Base-by-base conservation (phyloP, 2,888 invertebrate genomes). In the Drosophila austrosaltans region DNA sequence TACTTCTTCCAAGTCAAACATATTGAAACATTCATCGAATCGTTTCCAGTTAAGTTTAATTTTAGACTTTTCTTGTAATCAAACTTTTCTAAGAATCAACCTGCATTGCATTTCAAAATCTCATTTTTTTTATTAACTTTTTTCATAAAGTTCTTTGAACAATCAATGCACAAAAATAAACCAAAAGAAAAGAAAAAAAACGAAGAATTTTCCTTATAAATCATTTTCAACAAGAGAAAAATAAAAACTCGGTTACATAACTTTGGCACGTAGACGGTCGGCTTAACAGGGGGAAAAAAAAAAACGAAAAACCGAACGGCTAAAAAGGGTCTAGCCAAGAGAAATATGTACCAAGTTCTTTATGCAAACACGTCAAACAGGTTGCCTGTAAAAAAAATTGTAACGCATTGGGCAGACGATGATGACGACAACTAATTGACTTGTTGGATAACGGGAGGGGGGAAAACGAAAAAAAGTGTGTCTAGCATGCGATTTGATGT, bases 381-480 rank as follows among this genome's bases (percentile, higher is more conserved):
- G 22, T 39, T 12, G 22, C 22, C 12, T 20, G 30, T 16, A 16
- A 16, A 16, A 16, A 20, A 36, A 58, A 36, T 62, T 60, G 66
- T 12, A 40, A 25, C 62, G 62, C 53, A 42, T 53, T 58, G 48
- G 25, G 8, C 44, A 48, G 44, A 48, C 44, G 44, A 22, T 10
- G 44, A 48, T 22, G 44, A 48, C 53, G 70, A 53, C 63, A 76
- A 72, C 64, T 74, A 73, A 70, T 64, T 79, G 85, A 70, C 77
- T 82, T 75, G 59, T 74, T 62, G 77, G 30, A 64, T 25, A 48
- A 48, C 22, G 20, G 8, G 22, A 20, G 28, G 28, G 28, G 28
- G 4, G 2, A 58, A 63, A 44, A 71, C 56, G 6, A 20, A 48
- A 48, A 58, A 58, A 63, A 62, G 36, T 68, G 75, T 71, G 54